Evolutionary conservation across 1,140 invertebrate genomes (phyloP).

Genomic region (Drosophila suzukii): DNA sequence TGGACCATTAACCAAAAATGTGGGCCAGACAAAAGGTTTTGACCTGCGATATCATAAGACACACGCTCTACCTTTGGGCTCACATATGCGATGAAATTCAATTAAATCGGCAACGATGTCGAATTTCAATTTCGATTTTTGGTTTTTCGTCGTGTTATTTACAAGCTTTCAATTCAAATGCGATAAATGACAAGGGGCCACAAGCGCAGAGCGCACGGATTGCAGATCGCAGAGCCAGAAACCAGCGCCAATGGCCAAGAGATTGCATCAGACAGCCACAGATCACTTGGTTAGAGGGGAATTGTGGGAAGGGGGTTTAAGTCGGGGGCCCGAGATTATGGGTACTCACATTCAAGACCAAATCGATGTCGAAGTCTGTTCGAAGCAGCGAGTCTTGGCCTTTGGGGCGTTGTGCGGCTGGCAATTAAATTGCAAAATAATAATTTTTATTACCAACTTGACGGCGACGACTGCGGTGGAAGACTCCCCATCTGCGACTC

Average conservation of each 20-base stretch:
- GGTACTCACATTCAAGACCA: slow-evolving; percentile 70
- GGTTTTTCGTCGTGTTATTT: slow-evolving; percentile 69
- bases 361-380: slow-evolving; percentile 68
- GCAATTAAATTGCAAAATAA: slow-evolving; percentile 81
- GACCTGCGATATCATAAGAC: slow-evolving; percentile 9
- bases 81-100: slow-evolving; percentile 34
- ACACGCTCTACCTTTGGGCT: slow-evolving; percentile 10
- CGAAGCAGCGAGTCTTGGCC: slow-evolving; percentile 54
- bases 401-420: slow-evolving; percentile 54
- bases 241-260: slow-evolving; percentile 53
- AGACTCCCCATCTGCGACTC: slow-evolving; percentile 41
- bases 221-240: slow-evolving; percentile 44
- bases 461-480: slow-evolving; percentile 26
- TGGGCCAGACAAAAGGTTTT: slow-evolving; percentile 19
- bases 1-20: not conserved
- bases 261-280: slow-evolving; percentile 67
- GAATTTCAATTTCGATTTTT: slow-evolving; percentile 71
- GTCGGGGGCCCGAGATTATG: slow-evolving; percentile 24
- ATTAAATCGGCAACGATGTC: slow-evolving; percentile 57
- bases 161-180: slow-evolving; percentile 76
- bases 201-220: slow-evolving; percentile 44
- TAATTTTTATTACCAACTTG: slow-evolving; percentile 74
- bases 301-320: not conserved
- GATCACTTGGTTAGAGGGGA: not conserved
- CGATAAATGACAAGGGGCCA: slow-evolving; percentile 68